Evolutionary conservation across 2,113 vertebrate genomes (phyloP), one percentile per base, ranked within the genome.

Genomic region (Heliornis fulica): DNA sequence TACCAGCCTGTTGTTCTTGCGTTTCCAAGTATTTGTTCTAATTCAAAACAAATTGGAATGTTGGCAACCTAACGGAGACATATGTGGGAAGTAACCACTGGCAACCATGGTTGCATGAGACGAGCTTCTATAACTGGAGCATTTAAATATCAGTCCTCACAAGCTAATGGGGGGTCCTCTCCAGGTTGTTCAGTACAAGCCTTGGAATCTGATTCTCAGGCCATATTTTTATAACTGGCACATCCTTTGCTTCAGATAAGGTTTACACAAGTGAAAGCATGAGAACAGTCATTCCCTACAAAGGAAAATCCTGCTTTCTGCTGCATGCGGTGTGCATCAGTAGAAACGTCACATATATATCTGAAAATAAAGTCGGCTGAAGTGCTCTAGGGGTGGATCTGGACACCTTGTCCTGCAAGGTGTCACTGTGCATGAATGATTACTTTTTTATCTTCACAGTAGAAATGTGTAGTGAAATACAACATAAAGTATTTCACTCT

Each of bases 41-140:
- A 96, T 89, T 93, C 69, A 92, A 93, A 94, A 89, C 83, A 94
- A 97, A 94, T 76, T 91, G 88, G 45, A 91, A 82, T 84, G 65
- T 53, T 96, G 92, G 92, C 90, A 94, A 17, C 36, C 29, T 70
- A 57, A 71, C 0, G 0, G 90, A 70, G 79, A 46, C 74, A 72
- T 90, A 80, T 93, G 86, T 57, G 79, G 95, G 66, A 82, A 94
- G 89, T 94, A 94, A 95, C 83, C 40, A 78, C 22, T 93, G 88
- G 86, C 94, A 96, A 71, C 86, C 36, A 7, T 29, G 45, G 16
- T 6, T 89, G 75, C 43, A 87, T 88, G 83, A 89, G 76, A 60
- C 51, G 72, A 81, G 61, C 56, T 60, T 84, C 77, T 95, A 7
- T 89, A 91, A 92, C 41, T 71, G 66, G 72, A 84, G 48, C 38